Percentiles rank a stretch among this genome's conserved stretches.
These are phyloP conservation scores for Manis pentadactyla DNA, from an alignment of 2,797 vertebrate species.

Conservation along the genomic window DNA sequence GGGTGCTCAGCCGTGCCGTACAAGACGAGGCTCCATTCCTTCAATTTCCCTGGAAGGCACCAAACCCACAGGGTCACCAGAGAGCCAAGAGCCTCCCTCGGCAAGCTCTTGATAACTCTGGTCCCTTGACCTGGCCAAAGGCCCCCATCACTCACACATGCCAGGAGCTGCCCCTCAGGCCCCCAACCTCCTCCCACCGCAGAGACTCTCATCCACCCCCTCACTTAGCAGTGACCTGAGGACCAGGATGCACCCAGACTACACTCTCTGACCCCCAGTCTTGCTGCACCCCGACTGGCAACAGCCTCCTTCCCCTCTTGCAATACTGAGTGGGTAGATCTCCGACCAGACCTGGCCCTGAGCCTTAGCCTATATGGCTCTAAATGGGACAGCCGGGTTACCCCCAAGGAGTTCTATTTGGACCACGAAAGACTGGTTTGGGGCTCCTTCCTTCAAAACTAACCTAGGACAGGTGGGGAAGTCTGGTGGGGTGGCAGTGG, in stretches of 20 bases:
- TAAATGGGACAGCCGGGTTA: too few relatives aligned
- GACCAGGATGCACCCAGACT: not conserved
- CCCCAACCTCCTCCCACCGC: not conserved
- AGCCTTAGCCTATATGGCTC: not conserved
- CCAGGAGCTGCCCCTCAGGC: accelerated
- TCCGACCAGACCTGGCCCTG: not conserved
- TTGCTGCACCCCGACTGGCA: not conserved
- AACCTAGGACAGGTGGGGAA: too few relatives aligned
- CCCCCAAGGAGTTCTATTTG: not conserved
- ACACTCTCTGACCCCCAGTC: too few relatives aligned
- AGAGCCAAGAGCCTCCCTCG: not conserved
- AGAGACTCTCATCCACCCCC: too few relatives aligned
- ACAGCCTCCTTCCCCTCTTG: not conserved
- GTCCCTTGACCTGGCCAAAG: not conserved
- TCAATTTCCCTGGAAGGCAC: slow-evolving; percentile 91
- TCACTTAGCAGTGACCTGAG: not conserved
- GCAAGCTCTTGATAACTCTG: not conserved
- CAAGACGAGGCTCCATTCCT: slow-evolving; percentile 94
- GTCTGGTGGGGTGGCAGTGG: not conserved
- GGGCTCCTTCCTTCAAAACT: not conserved
- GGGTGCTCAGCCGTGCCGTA: slow-evolving; percentile 92
- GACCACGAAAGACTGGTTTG: not conserved
- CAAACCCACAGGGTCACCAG: not conserved
- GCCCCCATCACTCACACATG: not conserved
- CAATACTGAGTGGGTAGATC: not conserved